Evolutionary conservation across 2,113 vertebrate genomes (phyloP).

Genomic region (Notothenia rossii): DNA sequence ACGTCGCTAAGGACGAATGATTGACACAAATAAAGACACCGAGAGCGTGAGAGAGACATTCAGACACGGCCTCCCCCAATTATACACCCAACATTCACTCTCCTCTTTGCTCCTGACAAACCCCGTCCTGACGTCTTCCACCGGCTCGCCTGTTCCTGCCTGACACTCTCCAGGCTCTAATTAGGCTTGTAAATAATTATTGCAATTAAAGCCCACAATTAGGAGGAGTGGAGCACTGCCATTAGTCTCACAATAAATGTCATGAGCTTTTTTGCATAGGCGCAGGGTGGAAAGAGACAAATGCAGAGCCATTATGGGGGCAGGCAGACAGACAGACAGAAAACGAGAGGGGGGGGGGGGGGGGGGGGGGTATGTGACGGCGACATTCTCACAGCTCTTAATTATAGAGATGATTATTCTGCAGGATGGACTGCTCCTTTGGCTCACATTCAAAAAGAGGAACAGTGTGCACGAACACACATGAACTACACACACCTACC

Average conservation of each 20-base stretch:
- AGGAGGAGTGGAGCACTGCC: constrained; percentile 79
- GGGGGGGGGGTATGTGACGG: constrained; percentile 18
- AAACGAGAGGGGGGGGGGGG: too few species aligned
- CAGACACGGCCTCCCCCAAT: constrained; percentile 73
- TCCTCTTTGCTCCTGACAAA: constrained; percentile 75
- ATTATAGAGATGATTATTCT: constrained; percentile 84
- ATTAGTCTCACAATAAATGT: constrained; percentile 83
- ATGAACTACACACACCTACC: background rate
- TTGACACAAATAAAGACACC: constrained; percentile 5
- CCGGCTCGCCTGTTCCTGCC: constrained; percentile 68
- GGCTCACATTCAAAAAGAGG: constrained; percentile 50
- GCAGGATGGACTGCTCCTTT: constrained; percentile 65
- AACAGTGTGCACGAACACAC: constrained; percentile 8
- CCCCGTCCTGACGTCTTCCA: constrained; percentile 78
- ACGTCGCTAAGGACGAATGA: background rate
- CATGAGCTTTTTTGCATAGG: constrained; percentile 74
- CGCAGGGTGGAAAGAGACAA: constrained; percentile 76
- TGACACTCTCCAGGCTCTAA: constrained; percentile 84
- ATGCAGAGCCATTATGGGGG: constrained; percentile 77
- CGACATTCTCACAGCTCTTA: constrained; percentile 77
- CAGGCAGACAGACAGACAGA: constrained; percentile 62
- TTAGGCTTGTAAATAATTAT: constrained; percentile 90
- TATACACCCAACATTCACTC: constrained; percentile 68
- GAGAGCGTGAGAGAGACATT: constrained; percentile 16
- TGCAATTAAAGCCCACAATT: constrained; percentile 89